Percentiles rank a stretch among this genome's conserved stretches.
Evolutionary conservation across 2,888 invertebrate species (phyloP).

Genomic region (Tenthredo mesomela): DNA sequence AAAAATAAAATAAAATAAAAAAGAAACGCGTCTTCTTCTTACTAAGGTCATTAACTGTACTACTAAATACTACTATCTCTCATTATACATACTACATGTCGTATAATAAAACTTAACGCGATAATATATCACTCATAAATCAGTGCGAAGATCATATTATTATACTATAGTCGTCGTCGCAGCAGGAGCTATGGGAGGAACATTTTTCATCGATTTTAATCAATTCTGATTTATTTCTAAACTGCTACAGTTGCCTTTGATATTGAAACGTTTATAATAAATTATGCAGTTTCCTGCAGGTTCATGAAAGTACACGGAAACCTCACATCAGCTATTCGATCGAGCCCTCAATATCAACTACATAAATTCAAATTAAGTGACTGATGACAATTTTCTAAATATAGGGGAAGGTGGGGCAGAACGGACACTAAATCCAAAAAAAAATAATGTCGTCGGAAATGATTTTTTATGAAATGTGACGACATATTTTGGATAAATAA

Average conservation of each 20-base stretch:
- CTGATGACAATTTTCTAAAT: slow-evolving; percentile 27
- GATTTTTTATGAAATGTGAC: no score
- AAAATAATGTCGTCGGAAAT: no score
- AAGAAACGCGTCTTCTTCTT: slow-evolving; percentile 55
- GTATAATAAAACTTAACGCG: slow-evolving; percentile 17
- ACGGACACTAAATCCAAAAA: no score
- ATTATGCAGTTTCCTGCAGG: background rate
- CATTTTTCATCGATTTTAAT: slow-evolving; percentile 1
- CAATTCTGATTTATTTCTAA: background rate
- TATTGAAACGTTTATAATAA: background rate
- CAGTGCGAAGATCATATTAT: background rate
- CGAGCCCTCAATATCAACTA: background rate
- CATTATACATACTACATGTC: slow-evolving; percentile 17
- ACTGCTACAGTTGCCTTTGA: background rate
- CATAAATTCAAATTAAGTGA: slow-evolving; percentile 4
- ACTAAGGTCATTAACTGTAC: slow-evolving; percentile 48
- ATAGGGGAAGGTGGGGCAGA: no score
- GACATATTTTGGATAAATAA: no score
- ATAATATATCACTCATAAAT: slow-evolving; percentile 9
- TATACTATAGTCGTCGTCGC: background rate
- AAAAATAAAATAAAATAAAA: slow-evolving; percentile 64
- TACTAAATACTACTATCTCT: slow-evolving; percentile 36
- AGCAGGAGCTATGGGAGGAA: background rate
- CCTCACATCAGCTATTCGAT: background rate
- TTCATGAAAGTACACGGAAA: background rate